Base-by-base conservation (phyloP, 2,113 vertebrate species). In the Anarrhichthys ocellatus region DNA sequence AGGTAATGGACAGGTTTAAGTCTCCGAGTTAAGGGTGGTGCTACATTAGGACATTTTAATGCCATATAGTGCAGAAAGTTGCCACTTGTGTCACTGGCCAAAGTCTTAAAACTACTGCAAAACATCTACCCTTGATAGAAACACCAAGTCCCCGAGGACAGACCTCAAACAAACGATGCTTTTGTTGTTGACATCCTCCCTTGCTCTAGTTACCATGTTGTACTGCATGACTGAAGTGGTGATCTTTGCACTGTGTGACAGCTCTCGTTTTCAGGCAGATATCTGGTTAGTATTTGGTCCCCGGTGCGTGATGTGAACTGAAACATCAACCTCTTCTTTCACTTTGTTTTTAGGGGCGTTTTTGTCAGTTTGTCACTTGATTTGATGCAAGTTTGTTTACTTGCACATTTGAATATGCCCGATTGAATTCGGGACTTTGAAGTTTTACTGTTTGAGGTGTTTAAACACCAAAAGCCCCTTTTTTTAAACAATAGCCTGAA, bases 191-290 rank as follows among this genome's bases (percentile, higher is more conserved):
- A 65, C 40, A 36, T 48, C 5, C 0, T 48, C 70, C 58, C 34
- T 46, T 52, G 73, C 81, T 78, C 81, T 72, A 1, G 76, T 81
- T 70, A 44, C 62, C 48, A 50, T 66, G 63, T 82, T 38, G 71
- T 73, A 36, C 70, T 77, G 84, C 88, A 76, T 88, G 86, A 84
- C 72, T 76, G 78, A 80, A 85, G 56, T 14, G 38, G 69, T 81
- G 85, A 88, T 89, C 81, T 83, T 82, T 87, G 81, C 83, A 83
- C 83, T 83, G 81, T 84, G 80, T 65, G 81, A 87, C 81, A 74
- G 76, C 80, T 74, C 61, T 34, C 69, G 82, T 65, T 54, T 64
- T 42, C 44, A 82, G 68, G 65, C 67, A 58, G 74, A 85, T 64
- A 27, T 82, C 81, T 74, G 80, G 54, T 87, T 83, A 9, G 20